Percentiles rank a stretch among this genome's conserved stretches.
Evolutionary conservation across 2,888 invertebrate species (phyloP).

Genomic region (Heptascelio sp.): DNA sequence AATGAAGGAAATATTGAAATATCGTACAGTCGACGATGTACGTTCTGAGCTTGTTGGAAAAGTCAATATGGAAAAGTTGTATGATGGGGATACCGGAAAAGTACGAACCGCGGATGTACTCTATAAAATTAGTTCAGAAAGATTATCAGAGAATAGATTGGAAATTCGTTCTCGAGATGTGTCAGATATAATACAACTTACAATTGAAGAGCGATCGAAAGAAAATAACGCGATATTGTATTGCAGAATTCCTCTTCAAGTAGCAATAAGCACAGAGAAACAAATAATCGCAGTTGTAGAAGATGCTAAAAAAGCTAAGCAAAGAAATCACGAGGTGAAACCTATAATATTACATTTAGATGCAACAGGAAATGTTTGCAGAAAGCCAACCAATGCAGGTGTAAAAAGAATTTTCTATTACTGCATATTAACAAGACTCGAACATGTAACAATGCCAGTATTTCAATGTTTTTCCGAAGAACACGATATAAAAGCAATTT

Average conservation of each 20-base stretch:
- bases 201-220: not conserved
- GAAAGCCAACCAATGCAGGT: no score
- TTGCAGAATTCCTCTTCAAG: conserved; percentile 12
- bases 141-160: not conserved
- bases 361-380: no score
- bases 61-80: no score
- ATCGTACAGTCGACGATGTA: no score
- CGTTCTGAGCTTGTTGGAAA: no score
- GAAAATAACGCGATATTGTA: conserved; percentile 20
- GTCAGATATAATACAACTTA: not conserved
- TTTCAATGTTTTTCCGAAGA: conserved; percentile 49
- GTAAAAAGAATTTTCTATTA: conserved; percentile 60
- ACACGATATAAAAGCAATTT: conserved; percentile 45
- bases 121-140: no score
- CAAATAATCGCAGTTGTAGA: no score
- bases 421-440: conserved; percentile 9
- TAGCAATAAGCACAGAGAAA: no score
- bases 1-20: no score
- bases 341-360: no score
- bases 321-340: conserved; percentile 47
- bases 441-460: not conserved
- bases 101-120: not conserved
- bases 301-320: conserved; percentile 59
- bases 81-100: conserved; percentile 21
- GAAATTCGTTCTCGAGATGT: conserved; percentile 4